A percentile compares a stretch with the other conserved stretches of the same genome.
These are phyloP conservation scores for Limnephilus auricula DNA, from an alignment of 2,888 invertebrate species.

Conservation along the genomic window DNA sequence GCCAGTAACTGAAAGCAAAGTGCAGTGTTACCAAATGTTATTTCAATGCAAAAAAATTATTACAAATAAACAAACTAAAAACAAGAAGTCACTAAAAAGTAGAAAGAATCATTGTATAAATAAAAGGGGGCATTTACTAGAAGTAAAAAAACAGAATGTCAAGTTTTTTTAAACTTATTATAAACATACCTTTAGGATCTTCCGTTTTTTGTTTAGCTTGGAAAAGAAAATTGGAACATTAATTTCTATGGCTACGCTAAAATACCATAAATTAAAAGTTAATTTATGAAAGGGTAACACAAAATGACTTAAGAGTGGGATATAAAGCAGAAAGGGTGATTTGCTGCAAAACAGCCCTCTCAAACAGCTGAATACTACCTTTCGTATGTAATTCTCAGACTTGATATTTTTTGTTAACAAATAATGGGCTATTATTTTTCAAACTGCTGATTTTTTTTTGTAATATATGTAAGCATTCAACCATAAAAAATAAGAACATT, in stretches of 20 bases:
- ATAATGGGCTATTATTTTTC: too few relatives aligned
- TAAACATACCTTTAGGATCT: conserved; percentile 58
- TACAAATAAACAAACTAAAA: background rate
- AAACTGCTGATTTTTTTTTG: too few relatives aligned
- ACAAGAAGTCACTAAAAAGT: background rate
- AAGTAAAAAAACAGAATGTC: background rate
- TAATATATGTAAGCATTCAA: too few relatives aligned
- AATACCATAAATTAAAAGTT: background rate
- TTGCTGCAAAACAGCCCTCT: too few relatives aligned
- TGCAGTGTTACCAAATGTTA: background rate
- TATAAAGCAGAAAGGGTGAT: too few relatives aligned
- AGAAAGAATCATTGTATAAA: background rate
- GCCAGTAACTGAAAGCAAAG: conserved; percentile 70
- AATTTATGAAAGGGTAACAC: too few relatives aligned
- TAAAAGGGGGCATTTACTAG: background rate
- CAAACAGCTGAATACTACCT: too few relatives aligned
- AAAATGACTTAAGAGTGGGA: too few relatives aligned
- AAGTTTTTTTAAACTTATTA: background rate
- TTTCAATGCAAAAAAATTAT: background rate
- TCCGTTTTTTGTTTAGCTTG: conserved; percentile 64
- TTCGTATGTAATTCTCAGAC: too few relatives aligned
- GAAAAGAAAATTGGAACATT: conserved; percentile 30
- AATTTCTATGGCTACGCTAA: background rate
- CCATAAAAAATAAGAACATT: too few relatives aligned
- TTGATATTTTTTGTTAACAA: too few relatives aligned